phyloP scores from a whole-genome alignment of 2,113 vertebrate genomes.

The Pagrus major region DNA sequence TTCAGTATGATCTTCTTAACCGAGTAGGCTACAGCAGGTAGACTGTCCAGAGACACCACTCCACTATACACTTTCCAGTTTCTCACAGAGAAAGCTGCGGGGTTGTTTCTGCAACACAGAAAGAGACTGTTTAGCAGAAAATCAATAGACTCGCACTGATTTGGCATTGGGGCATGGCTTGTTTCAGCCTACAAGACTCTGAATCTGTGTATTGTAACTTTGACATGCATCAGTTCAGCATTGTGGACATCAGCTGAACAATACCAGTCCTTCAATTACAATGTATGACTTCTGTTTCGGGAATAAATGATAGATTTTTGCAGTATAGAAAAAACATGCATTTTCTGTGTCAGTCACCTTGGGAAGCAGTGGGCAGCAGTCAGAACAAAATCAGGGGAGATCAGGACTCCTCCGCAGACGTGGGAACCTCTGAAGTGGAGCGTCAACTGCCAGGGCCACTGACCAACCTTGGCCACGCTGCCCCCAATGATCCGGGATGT shows the following conservation, averaged over 20 bases:
- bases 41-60: conserved; percentile 78
- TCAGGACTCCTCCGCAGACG: conserved; percentile 90
- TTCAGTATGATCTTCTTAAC: conserved; percentile 88
- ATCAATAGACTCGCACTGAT: background rate
- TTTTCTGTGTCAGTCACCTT: conserved; percentile 79
- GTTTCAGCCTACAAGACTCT: background rate
- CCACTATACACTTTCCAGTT: conserved; percentile 89
- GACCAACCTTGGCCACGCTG: conserved; percentile 74
- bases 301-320: background rate
- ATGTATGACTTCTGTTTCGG: background rate
- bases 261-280: background rate
- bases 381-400: conserved; percentile 88
- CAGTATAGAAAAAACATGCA: background rate
- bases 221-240: background rate
- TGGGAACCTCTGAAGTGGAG: conserved; percentile 87
- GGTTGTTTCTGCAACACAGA: conserved; percentile 50
- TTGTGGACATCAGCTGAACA: background rate
- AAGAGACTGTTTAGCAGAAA: conserved; percentile 1
- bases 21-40: conserved; percentile 59
- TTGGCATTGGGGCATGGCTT: no score
- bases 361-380: conserved; percentile 94
- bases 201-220: background rate
- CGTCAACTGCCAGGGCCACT: conserved; percentile 95
- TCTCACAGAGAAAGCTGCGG: conserved; percentile 47
- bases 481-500: conserved; percentile 90